Conservation (phyloP, 2,113 vertebrate genomes). For the Taurulus bubalis region DNA sequence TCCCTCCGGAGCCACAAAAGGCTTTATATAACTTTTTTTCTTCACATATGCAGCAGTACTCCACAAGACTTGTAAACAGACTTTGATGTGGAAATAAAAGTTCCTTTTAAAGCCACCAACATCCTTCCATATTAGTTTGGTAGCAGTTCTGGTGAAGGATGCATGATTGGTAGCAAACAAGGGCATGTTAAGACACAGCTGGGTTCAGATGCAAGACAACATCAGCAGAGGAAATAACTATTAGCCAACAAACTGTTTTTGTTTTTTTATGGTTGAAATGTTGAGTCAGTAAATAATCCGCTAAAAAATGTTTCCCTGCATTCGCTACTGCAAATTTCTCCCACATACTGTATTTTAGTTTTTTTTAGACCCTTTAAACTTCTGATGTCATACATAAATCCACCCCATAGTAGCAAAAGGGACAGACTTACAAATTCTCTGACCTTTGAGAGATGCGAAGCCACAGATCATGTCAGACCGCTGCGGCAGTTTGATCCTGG, state of each 20-base stretch:
- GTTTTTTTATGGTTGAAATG: not conserved
- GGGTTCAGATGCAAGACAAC: not conserved
- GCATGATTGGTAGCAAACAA: too few relatives aligned
- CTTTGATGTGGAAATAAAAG: too few relatives aligned
- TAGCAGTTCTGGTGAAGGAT: too few relatives aligned
- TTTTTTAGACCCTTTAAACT: not conserved
- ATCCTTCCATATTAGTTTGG: not conserved
- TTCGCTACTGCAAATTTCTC: not conserved
- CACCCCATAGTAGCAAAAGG: constrained; percentile 32
- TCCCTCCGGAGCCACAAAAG: not conserved
- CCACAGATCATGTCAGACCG: constrained; percentile 98
- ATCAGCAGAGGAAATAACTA: not conserved
- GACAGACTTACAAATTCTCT: constrained; percentile 70
- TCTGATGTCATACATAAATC: constrained; percentile 13
- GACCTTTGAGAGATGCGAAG: constrained; percentile 96
- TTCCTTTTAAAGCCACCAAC: not conserved
- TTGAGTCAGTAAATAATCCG: too few relatives aligned
- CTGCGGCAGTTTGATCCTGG: constrained; percentile 90
- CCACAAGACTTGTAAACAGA: not conserved
- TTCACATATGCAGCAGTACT: not conserved
- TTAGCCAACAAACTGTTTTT: not conserved
- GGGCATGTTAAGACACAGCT: too few relatives aligned
- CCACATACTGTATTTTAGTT: not conserved
- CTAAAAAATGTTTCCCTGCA: too few relatives aligned
- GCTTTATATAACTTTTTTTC: not conserved